Base-by-base conservation (phyloP, 1,140 invertebrate genomes). In the Drosophila guanche region DNA sequence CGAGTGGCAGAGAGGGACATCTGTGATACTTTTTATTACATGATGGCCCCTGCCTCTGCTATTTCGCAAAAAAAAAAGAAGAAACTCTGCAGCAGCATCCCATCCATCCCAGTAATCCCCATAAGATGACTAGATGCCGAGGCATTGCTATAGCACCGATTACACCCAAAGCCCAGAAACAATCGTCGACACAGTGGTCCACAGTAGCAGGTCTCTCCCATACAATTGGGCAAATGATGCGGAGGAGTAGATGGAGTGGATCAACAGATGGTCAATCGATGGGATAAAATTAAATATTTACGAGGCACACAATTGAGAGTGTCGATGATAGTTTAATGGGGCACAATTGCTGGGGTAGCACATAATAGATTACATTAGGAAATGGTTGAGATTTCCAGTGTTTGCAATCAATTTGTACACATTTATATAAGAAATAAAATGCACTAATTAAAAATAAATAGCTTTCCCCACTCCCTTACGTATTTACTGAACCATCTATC, bases 1-100 rank as follows among this genome's bases (percentile, higher is more conserved):
- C 57, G 20, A 59, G 57, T 20, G 25, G 48, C 48, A 48, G 41
- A 33, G 43, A 51, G 50, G 37, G 73, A 69, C 79, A 86, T 79
- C 65, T 78, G 62, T 53, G 62, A 79, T 78, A 73, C 54, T 81
- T 76, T 76, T 86, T 81, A 86, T 86, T 81, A 88, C 61, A 86
- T 56, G 67, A 86, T 79, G 72, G 56, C 80, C 67, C 67, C 70
- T 76, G 66, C 73, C 48, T 54, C 51, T 45, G 48, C 54, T 29
- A 6, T 29, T 29, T 29, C 7, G 27, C 6, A 29, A 29, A 29
- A 29, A 29, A 29, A 29, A 29, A 7, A 29, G 2, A 29, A 29
- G 57, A 66, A 51, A 65, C 67, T 74, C 72, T 78, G 62, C 72
- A 77, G 59, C 62, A 71, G 67, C 59, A 37, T 37, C 33, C 16